Percentiles rank a stretch among this genome's conserved stretches.
These are phyloP conservation scores for Cebidichthys violaceus DNA, from an alignment of 2,113 vertebrate species.

Conservation along the genomic window DNA sequence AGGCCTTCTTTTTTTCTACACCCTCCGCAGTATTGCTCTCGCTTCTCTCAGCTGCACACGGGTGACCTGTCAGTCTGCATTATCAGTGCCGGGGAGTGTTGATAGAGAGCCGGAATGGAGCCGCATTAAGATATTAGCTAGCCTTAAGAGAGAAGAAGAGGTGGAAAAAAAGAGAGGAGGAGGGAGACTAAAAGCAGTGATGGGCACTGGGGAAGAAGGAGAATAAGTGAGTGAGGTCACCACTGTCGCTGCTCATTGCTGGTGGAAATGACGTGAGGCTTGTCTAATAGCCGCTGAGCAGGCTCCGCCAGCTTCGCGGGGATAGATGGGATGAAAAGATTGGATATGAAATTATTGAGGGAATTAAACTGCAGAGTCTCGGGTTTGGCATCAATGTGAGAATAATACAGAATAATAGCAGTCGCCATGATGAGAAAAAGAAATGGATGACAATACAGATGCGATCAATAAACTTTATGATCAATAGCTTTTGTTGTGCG, in stretches of 20 bases:
- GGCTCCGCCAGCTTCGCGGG: slow-evolving; percentile 29
- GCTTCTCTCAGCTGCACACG: slow-evolving; percentile 48
- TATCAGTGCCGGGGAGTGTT: slow-evolving; percentile 58
- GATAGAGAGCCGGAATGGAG: slow-evolving; percentile 51
- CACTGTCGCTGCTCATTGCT: slow-evolving; percentile 24
- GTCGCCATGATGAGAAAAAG: slow-evolving; percentile 44
- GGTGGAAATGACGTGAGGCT: slow-evolving; percentile 56
- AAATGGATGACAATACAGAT: slow-evolving; percentile 51
- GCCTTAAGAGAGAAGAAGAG: slow-evolving; percentile 41
- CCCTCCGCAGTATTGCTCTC: slow-evolving; percentile 34
- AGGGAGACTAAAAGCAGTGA: slow-evolving; percentile 25
- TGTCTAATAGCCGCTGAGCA: slow-evolving; percentile 34
- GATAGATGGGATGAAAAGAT: slow-evolving; percentile 54
- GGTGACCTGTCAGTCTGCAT: slow-evolving; percentile 72
- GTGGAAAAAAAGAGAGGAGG: slow-evolving; percentile 3
- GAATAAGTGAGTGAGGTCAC: slow-evolving; percentile 50
- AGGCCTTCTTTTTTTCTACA: slow-evolving; percentile 37
- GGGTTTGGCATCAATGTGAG: slow-evolving; percentile 28
- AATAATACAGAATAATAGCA: slow-evolving; percentile 44
- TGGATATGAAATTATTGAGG: slow-evolving; percentile 42
- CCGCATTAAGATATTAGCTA: slow-evolving; percentile 67
- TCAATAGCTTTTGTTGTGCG: slow-evolving; percentile 51
- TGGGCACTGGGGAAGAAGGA: slow-evolving; percentile 17
- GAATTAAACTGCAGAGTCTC: slow-evolving; percentile 15
- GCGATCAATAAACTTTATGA: slow-evolving; percentile 61